Evolutionary conservation across 2,797 vertebrate species (phyloP).

Genomic region (Mycteria americana): DNA sequence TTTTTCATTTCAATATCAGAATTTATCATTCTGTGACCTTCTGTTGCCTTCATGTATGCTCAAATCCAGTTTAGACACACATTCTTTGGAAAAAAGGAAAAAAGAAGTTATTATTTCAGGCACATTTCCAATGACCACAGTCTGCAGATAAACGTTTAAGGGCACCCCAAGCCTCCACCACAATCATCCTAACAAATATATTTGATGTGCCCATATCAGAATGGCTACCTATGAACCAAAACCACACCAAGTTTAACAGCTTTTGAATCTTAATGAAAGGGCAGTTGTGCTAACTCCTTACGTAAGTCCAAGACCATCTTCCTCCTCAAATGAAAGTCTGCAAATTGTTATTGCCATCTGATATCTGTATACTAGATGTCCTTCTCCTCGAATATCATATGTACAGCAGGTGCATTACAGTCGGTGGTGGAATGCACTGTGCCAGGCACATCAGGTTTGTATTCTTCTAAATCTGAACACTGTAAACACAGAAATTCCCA

Average conservation of each 20-base stretch:
- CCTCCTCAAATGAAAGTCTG: neutral
- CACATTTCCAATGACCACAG: neutral
- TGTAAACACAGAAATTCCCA: neutral
- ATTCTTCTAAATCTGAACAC: neutral
- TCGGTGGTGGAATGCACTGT: neutral
- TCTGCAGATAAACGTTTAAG: neutral
- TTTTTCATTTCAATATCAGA: neutral
- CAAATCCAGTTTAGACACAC: neutral
- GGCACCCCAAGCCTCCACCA: neutral
- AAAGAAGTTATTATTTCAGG: neutral
- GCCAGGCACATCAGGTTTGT: neutral
- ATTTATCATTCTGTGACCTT: neutral
- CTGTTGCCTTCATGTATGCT: neutral
- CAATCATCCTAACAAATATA: neutral
- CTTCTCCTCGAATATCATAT: neutral
- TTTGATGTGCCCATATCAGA: neutral
- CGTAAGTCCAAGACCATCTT: neutral
- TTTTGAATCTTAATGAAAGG: neutral
- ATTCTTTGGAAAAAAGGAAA: neutral
- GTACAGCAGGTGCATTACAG: neutral
- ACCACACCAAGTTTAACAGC: neutral
- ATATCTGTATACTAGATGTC: neutral
- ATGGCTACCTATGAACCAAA: neutral
- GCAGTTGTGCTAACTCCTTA: neutral
- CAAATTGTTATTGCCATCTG: neutral